These are phyloP conservation scores for Pheosia gnoma DNA, from an alignment of 2,888 invertebrate genomes.

Conservation along the genomic window DNA sequence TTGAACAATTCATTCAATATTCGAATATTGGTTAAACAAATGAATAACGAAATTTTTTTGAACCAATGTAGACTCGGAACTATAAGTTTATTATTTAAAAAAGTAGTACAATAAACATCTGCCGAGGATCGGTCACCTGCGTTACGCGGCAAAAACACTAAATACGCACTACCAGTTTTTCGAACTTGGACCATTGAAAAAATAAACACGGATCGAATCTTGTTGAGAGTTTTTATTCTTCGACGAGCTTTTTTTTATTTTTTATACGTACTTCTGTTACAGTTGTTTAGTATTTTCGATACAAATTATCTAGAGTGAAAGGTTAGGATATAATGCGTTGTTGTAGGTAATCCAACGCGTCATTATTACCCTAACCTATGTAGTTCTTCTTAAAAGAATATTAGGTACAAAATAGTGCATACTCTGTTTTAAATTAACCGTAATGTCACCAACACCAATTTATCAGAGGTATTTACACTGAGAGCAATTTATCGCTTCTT, in stretches of 20 bases:
- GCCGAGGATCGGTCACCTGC: conserved; percentile 68
- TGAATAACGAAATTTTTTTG: too few species aligned
- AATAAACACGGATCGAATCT: conserved; percentile 48
- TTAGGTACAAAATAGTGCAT: too few species aligned
- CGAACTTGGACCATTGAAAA: conserved; percentile 37
- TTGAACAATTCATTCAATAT: too few species aligned
- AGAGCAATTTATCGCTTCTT: too few species aligned
- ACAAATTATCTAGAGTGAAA: conserved; percentile 4
- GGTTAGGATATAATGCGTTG: background rate
- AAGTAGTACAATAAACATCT: conserved; percentile 48
- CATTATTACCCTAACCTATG: too few species aligned
- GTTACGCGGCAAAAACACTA: conserved; percentile 68
- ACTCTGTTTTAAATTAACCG: too few species aligned
- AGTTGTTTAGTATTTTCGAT: conserved; percentile 9
- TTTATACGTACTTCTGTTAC: conserved; percentile 4
- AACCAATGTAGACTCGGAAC: conserved; percentile 13
- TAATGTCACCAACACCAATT: too few species aligned
- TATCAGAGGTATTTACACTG: too few species aligned
- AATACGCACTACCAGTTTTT: conserved; percentile 47
- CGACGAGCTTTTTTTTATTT: conserved; percentile 13
- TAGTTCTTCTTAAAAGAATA: too few species aligned
- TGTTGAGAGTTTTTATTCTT: conserved; percentile 30
- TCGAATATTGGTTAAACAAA: too few species aligned
- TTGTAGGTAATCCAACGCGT: background rate
- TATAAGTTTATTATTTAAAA: conserved; percentile 16